Conservation (phyloP, 53 echinoderm and acorn worm genomes). For the Echinometra lucunter region DNA sequence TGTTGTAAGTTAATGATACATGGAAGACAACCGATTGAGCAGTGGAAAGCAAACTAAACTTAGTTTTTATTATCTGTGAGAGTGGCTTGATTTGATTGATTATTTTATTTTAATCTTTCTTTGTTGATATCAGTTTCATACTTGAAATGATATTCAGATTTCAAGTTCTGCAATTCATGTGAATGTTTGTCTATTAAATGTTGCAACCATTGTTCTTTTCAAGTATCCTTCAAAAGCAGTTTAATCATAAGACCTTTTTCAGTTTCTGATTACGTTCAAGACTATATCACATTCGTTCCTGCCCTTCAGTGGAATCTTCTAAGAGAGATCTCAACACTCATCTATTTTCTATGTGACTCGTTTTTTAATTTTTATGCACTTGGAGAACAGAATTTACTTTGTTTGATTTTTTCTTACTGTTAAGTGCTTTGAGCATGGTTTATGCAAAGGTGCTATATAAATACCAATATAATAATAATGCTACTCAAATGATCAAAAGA, state of each 20-base stretch:
- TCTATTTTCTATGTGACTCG: too few species aligned
- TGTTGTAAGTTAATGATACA: background rate
- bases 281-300: background rate
- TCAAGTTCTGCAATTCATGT: background rate
- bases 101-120: background rate
- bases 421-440: too few species aligned
- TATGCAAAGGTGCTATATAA: too few species aligned
- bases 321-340: too few species aligned
- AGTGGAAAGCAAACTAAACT: background rate
- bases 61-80: background rate
- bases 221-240: background rate
- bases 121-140: background rate
- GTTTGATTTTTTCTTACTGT: too few species aligned
- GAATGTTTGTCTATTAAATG: background rate
- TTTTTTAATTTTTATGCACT: too few species aligned
- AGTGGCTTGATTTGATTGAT: background rate
- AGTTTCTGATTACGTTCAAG: background rate
- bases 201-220: background rate
- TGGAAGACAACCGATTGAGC: background rate
- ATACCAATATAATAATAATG: too few species aligned
- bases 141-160: background rate
- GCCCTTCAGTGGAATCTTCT: too few species aligned
- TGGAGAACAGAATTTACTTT: too few species aligned
- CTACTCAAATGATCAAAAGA: too few species aligned
- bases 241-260: background rate